Evolutionary conservation across 1,140 invertebrate genomes (phyloP), one percentile per base, ranked within the genome.

Genomic region (Drosophila ananassae): DNA sequence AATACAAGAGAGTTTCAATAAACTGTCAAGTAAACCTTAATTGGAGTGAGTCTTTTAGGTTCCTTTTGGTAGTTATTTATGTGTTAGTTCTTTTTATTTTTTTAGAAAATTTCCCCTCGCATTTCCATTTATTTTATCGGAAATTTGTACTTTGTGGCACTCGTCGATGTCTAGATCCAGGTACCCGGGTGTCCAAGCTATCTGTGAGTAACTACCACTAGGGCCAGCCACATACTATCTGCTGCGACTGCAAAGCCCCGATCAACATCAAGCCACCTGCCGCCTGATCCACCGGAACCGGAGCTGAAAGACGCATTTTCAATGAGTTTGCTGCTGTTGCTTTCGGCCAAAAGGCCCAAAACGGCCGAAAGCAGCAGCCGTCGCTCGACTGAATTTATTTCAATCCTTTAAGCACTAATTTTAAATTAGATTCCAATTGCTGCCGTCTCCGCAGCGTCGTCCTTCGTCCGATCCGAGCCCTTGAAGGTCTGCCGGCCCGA

Each of bases 401-500:
- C 83, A 87, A 89, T 83, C 83, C 83, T 79, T 89, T 89, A 77
- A 89, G 72, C 83, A 89, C 83, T 89, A 89, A 87, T 89, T 87
- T 87, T 87, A 87, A 87, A 87, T 87, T 87, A 87, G 84, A 87
- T 87, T 87, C 83, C 79, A 87, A 87, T 87, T 87, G 75, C 62
- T 59, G 50, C 21, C 51, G 54, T 57, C 53, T 17, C 51, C 41
- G 53, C 48, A 41, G 8, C 28, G 44, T 59, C 8, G 56, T n/a
- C 32, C 48, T 44, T 53, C 47, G 52, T 17, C 44, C 21, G 44
- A 44, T 17, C 44, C 21, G 44, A 44, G 53, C 9, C 28, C 21
- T 57, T 25, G 46, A 47, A 37, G 8, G 28, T 44, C 24, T 46
- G 28, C 21, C 12, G 12, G 50, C 13, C 46, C 37, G 34, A 52